Conservation (phyloP, 2,113 vertebrate species). For the Tyrannus savana region DNA sequence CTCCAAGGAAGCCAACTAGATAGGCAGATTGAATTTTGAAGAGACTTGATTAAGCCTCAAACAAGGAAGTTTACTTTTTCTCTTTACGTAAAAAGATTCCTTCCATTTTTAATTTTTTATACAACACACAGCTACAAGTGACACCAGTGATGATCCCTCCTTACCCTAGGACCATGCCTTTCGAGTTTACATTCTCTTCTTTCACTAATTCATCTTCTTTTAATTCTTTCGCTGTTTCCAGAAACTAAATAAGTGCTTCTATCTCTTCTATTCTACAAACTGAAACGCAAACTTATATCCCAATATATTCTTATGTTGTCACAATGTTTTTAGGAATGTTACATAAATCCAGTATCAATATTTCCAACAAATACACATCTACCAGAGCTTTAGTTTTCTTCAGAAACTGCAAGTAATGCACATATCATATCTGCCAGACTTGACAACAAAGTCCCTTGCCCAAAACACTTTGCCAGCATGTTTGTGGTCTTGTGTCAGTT, state of each 20-base stretch:
- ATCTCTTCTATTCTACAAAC: neutral
- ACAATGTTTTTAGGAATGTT: neutral
- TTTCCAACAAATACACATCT: neutral
- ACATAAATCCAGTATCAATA: neutral
- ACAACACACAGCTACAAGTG: neutral
- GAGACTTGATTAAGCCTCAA: neutral
- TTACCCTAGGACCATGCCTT: neutral
- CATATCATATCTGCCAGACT: neutral
- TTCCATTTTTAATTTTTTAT: neutral
- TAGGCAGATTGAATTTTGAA: neutral
- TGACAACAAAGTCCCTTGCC: neutral
- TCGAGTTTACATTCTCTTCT: neutral
- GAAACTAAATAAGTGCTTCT: neutral
- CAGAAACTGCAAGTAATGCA: neutral
- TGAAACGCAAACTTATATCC: neutral
- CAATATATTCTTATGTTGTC: neutral
- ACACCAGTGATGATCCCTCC: neutral
- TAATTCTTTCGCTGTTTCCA: neutral
- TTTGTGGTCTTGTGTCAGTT: neutral
- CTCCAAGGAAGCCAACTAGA: neutral
- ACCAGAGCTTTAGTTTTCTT: neutral
- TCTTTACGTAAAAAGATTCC: neutral
- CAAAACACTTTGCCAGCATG: neutral
- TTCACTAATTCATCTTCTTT: neutral
- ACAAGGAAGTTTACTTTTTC: neutral